These are phyloP conservation scores for Origma solitaria DNA, from an alignment of 2,113 vertebrate species.

Conservation along the genomic window DNA sequence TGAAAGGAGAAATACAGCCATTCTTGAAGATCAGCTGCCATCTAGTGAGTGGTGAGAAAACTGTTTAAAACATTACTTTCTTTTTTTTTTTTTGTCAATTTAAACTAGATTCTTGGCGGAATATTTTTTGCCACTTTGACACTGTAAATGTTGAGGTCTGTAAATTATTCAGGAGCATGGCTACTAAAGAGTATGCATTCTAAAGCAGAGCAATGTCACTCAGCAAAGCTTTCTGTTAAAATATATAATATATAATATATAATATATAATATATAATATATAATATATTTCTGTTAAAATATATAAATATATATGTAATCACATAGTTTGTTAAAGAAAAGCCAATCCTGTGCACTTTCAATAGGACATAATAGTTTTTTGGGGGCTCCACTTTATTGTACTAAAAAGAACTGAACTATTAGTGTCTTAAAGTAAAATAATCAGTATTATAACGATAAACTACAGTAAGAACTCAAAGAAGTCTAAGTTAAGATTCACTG, in stretches of 20 bases:
- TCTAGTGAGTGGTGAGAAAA: slow-evolving; percentile 57
- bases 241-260: not conserved
- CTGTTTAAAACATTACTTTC: not conserved
- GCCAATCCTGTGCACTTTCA: not conserved
- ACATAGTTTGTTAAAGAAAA: not conserved
- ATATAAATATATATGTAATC: not conserved
- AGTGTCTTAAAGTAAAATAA: not conserved
- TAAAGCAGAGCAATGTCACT: not conserved
- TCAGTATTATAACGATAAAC: not conserved
- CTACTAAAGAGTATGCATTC: not conserved
- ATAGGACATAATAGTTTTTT: not conserved
- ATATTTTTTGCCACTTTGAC: not conserved
- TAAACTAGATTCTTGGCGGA: not conserved
- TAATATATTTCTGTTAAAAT: not conserved
- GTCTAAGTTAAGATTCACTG: not conserved
- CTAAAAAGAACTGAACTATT: not conserved
- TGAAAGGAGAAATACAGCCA: not conserved
- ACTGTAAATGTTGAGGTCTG: not conserved
- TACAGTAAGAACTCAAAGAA: not conserved
- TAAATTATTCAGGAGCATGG: not conserved
- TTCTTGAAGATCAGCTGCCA: slow-evolving; percentile 66
- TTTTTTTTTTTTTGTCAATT: not conserved
- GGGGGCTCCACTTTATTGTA: not conserved
- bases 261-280: too few relatives aligned
- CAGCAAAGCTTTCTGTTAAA: not conserved